These are phyloP conservation scores for Xenus cinereus DNA, from an alignment of 2,113 vertebrate genomes.

Conservation along the genomic window DNA sequence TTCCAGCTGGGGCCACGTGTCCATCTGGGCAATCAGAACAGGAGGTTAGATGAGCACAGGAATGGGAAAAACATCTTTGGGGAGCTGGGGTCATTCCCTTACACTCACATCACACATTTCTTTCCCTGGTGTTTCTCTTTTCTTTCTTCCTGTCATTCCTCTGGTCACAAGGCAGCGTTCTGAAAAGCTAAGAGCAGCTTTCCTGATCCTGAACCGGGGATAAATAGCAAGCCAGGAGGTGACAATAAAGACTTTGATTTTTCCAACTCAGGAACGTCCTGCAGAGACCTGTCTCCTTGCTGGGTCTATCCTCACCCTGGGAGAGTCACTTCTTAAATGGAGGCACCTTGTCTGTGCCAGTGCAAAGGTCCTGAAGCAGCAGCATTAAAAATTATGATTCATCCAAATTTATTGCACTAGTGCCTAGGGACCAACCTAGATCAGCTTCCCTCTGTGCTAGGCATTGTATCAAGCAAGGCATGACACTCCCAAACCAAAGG, in stretches of 20 bases:
- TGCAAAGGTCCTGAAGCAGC: constrained; percentile 3
- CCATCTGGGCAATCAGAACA: neutral
- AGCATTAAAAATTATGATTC: constrained; percentile 7
- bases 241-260: neutral
- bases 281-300: neutral
- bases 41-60: neutral
- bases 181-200: constrained; percentile 7
- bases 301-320: neutral
- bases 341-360: neutral
- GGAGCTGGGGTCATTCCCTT: neutral
- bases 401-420: constrained; percentile 8
- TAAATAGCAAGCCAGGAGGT: neutral
- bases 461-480: neutral
- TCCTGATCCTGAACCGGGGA: neutral
- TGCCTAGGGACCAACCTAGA: neutral
- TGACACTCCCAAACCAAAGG: neutral
- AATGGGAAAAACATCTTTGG: neutral
- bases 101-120: neutral
- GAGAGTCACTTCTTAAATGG: neutral
- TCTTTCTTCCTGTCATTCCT: neutral
- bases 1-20: neutral
- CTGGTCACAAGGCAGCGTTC: neutral
- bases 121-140: neutral
- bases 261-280: neutral
- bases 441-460: neutral